phyloP scores from a whole-genome alignment of 2,888 invertebrate species.

The Brenthis daphne region DNA sequence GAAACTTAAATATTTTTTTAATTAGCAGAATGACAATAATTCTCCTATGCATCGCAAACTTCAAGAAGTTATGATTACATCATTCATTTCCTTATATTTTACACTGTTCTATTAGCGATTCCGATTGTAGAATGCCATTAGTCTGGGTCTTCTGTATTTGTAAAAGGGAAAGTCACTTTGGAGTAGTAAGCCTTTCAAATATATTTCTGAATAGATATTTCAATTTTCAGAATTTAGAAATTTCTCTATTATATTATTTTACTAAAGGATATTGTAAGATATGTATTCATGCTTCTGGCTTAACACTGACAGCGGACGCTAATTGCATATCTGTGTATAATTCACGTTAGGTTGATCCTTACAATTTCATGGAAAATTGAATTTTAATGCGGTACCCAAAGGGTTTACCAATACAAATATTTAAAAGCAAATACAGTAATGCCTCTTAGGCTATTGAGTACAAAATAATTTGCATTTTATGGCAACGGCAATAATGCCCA shows the following conservation, averaged over 20 bases:
- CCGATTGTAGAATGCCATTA: too few relatives aligned
- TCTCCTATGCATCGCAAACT: too few relatives aligned
- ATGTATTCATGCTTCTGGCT: slow-evolving; percentile 51
- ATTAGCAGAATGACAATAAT: too few relatives aligned
- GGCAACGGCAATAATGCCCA: slow-evolving; percentile 20
- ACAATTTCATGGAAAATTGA: slow-evolving; percentile 25
- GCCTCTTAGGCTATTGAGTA: slow-evolving; percentile 20
- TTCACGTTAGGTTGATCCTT: slow-evolving; percentile 34
- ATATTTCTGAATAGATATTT: too few relatives aligned
- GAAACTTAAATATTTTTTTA: too few relatives aligned
- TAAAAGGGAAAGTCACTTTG: too few relatives aligned
- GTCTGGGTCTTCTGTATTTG: too few relatives aligned
- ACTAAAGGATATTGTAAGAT: slow-evolving; percentile 1
- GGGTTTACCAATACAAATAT: slow-evolving; percentile 18
- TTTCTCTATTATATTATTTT: not conserved
- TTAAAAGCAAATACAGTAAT: slow-evolving; percentile 14
- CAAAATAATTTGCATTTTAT: slow-evolving; percentile 25
- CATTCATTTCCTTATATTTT: too few relatives aligned
- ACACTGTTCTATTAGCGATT: too few relatives aligned
- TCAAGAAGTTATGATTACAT: too few relatives aligned
- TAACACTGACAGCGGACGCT: slow-evolving; percentile 50
- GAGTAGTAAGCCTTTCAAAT: too few relatives aligned
- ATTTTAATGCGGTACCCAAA: slow-evolving; percentile 27
- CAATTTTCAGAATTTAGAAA: too few relatives aligned
- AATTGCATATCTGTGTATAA: slow-evolving; percentile 45